Evolutionary conservation across 2,797 vertebrate species (phyloP).

Genomic region (Macrochelys suwanniensis): DNA sequence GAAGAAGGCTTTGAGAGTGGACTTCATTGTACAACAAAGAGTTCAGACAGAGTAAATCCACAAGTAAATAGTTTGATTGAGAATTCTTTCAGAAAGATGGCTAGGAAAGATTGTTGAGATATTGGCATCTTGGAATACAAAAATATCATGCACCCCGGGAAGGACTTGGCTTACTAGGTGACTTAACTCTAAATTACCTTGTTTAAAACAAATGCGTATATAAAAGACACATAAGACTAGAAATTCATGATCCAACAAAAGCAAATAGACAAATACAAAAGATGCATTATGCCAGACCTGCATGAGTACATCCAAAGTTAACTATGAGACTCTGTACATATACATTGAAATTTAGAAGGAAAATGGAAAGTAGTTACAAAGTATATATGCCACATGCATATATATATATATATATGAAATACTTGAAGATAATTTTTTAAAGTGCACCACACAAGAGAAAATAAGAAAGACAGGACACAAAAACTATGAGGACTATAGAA

Average conservation of each 20-base stretch:
- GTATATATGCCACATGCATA: background rate
- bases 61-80: background rate
- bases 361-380: background rate
- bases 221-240: background rate
- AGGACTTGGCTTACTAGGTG: background rate
- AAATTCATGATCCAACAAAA: background rate
- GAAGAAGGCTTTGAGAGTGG: background rate
- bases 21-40: background rate
- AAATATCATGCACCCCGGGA: background rate
- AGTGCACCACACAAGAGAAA: background rate
- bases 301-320: background rate
- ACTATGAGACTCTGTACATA: constrained; percentile 25
- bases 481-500: background rate
- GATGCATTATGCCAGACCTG: background rate
- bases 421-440: background rate
- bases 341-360: constrained; percentile 11
- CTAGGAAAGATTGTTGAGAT: background rate
- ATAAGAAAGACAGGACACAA: background rate
- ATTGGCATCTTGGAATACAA: background rate
- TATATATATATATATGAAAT: background rate
- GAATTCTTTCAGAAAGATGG: background rate
- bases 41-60: background rate
- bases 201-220: background rate
- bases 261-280: background rate
- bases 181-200: background rate